These are phyloP conservation scores for Nephrotoma flavescens DNA, from an alignment of 2,888 invertebrate species.

Conservation along the genomic window DNA sequence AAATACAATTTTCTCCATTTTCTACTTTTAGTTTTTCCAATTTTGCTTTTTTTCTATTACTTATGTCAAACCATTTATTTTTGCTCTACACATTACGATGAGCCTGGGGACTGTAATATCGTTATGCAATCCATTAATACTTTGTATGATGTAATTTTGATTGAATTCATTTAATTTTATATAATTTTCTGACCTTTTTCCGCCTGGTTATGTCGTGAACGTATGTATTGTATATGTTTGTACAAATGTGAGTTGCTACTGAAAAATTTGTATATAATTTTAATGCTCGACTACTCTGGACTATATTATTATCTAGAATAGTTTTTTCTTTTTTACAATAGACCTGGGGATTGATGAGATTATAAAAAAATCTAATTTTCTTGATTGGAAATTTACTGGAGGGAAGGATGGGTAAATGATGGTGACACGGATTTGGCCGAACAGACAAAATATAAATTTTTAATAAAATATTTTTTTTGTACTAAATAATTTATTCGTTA, in stretches of 20 bases:
- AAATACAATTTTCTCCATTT: neutral
- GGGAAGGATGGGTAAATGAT: neutral
- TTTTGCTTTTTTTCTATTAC: neutral
- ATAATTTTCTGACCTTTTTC: neutral
- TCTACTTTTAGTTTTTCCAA: neutral
- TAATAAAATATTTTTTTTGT: neutral
- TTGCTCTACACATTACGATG: neutral
- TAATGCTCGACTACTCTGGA: neutral
- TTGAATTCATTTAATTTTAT: neutral
- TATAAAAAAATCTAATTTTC: neutral
- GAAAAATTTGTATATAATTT: neutral
- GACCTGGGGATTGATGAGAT: neutral
- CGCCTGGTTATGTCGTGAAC: neutral
- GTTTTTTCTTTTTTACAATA: neutral
- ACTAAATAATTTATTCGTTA: neutral
- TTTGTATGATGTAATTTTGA: neutral
- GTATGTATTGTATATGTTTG: neutral
- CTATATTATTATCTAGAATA: neutral
- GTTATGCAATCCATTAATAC: neutral
- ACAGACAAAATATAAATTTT: neutral
- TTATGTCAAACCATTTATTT: neutral
- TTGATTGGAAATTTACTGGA: neutral
- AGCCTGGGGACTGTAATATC: neutral
- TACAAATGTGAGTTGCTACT: neutral
- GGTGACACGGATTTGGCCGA: neutral